These are phyloP conservation scores for Emydura subglobosa DNA, from an alignment of 2,113 vertebrate species.

Conservation along the genomic window DNA sequence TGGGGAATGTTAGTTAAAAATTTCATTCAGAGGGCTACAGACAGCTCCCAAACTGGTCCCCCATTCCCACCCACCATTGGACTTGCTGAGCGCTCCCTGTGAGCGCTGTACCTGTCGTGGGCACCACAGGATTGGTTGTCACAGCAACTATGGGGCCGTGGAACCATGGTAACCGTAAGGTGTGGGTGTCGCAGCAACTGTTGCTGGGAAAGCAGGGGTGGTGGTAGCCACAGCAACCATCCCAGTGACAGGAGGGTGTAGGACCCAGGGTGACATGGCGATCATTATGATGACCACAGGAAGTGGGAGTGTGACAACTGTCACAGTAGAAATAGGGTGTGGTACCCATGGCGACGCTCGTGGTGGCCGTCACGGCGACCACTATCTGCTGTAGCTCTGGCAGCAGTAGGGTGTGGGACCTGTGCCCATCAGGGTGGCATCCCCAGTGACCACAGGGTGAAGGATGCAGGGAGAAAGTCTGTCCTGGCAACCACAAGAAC, in stretches of 20 bases:
- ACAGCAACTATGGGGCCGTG: neutral
- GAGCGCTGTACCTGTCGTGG: neutral
- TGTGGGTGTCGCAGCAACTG: neutral
- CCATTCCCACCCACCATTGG: neutral
- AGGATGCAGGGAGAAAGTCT: neutral
- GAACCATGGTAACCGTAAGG: neutral
- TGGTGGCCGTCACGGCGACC: neutral
- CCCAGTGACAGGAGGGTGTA: neutral
- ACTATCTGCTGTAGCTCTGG: neutral
- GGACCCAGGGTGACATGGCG: neutral
- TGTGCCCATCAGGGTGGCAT: neutral
- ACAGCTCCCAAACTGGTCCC: neutral
- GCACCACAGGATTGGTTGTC: neutral
- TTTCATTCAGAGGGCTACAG: neutral
- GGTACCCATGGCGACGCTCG: neutral
- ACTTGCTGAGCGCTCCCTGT: neutral
- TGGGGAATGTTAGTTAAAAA: neutral
- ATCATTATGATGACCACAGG: neutral
- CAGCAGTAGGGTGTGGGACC: neutral
- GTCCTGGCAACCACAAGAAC: neutral
- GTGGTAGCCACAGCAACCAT: neutral
- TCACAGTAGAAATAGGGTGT: neutral
- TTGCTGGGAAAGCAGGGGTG: neutral
- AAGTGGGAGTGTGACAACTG: neutral
- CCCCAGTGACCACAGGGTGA: neutral